These are phyloP conservation scores for Mola mola DNA, from an alignment of 2,113 vertebrate species.

Conservation along the genomic window DNA sequence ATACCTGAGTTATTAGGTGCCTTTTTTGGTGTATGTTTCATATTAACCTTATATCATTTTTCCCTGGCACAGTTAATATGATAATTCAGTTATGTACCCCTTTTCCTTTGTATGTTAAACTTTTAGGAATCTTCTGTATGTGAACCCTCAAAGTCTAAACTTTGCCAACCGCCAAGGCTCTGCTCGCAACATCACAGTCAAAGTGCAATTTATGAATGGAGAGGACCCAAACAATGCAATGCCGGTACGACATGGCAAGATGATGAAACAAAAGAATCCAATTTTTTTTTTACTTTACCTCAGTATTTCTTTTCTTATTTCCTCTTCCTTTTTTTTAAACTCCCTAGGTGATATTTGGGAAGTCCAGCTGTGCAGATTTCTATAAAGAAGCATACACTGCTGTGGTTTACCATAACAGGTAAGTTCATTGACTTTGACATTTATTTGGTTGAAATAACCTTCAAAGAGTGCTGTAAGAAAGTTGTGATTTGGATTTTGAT, in stretches of 20 bases:
- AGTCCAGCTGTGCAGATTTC: slow-evolving; percentile 98
- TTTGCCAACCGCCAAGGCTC: slow-evolving; percentile 98
- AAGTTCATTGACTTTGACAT: slow-evolving; percentile 25
- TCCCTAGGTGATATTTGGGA: slow-evolving; percentile 96
- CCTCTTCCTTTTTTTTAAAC: slow-evolving; percentile 14
- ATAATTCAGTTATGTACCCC: too few species aligned
- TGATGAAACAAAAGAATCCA: background rate
- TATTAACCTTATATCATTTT: too few species aligned
- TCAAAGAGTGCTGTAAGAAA: background rate
- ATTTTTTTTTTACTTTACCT: background rate
- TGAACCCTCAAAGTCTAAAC: slow-evolving; percentile 98
- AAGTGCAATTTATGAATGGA: slow-evolving; percentile 99
- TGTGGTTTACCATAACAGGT: slow-evolving; percentile 99
- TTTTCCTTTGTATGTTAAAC: slow-evolving; percentile 16
- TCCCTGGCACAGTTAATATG: too few species aligned
- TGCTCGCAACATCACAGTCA: slow-evolving; percentile 97
- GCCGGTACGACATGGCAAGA: slow-evolving; percentile 83
- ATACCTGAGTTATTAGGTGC: too few species aligned
- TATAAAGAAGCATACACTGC: slow-evolving; percentile 96
- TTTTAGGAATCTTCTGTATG: slow-evolving; percentile 94
- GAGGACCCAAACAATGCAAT: slow-evolving; percentile 96
- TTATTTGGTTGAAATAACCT: slow-evolving; percentile 1
- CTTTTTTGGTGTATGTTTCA: too few species aligned
- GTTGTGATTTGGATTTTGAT: background rate
- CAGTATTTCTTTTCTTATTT: background rate